phyloP scores from a whole-genome alignment of 2,113 vertebrate genomes.

The Lampris megalopsis region DNA sequence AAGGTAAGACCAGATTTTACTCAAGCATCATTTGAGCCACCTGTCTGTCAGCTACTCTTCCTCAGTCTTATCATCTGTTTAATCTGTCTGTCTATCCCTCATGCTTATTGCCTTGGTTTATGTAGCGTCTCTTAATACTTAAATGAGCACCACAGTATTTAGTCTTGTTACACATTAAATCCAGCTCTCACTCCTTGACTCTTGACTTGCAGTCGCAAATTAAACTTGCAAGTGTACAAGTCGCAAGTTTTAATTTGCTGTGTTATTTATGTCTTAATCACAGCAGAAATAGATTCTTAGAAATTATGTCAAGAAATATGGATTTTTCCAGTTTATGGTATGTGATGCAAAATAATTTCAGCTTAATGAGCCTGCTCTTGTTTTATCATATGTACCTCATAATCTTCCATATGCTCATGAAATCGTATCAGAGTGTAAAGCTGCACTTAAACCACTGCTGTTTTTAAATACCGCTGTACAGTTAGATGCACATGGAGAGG shows the following conservation, averaged over 20 bases:
- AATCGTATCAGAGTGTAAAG: background rate
- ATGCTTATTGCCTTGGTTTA: conserved; percentile 18
- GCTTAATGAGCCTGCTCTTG: conserved; percentile 11
- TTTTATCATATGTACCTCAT: background rate
- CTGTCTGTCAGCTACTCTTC: conserved; percentile 43
- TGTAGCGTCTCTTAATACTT: background rate
- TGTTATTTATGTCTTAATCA: conserved; percentile 20
- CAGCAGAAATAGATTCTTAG: conserved; percentile 15
- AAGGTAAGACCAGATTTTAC: conserved; percentile 85
- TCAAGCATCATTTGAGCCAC: conserved; percentile 43
- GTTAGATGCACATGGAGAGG: background rate
- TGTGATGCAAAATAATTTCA: conserved; percentile 1
- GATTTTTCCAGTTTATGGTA: conserved; percentile 18
- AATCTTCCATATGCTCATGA: background rate
- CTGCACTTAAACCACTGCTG: background rate
- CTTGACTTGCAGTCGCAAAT: background rate
- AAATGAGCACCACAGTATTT: background rate
- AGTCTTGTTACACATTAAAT: background rate
- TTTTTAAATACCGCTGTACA: background rate
- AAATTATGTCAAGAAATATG: conserved; percentile 7
- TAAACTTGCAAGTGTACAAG: conserved; percentile 10
- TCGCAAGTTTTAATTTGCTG: conserved; percentile 4
- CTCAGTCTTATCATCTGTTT: conserved; percentile 42
- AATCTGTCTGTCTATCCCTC: conserved; percentile 2
- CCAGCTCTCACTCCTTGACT: background rate